Evolutionary conservation across 2,888 invertebrate genomes (phyloP), one percentile per base, ranked within the genome.

Genomic region (Nomada fabriciana): DNA sequence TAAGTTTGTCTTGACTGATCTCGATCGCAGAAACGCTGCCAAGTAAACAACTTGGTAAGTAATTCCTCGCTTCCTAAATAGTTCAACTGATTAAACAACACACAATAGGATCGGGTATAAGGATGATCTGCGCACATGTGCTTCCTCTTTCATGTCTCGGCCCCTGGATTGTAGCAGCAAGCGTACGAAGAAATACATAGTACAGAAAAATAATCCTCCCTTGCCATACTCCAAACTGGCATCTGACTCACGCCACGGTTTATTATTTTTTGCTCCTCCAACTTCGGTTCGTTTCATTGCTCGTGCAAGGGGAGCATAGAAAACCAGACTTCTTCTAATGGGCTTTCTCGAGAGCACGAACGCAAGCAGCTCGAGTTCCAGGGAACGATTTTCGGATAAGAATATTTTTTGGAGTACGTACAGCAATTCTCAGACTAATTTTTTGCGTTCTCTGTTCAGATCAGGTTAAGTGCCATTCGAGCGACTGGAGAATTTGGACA

Each of bases 171-270:
- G 50, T 63, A n/a, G 50, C 63, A 25, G 68, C 60, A 50, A 65
- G 71, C 18, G 68, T 70, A 67, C 43, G 55, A 53, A 75, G 72
- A 76, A 80, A 80, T 76, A 67, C 50, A 65, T n/a, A 60, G 64
- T 53, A 57, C 65, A 65, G 74, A 75, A 79, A 80, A 83, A 80
- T 64, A 85, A 18, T 52, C 65, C 63, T 64, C 23, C 60, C 50
- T 55, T n/a, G 47, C 23, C 20, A 50, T 42, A 20, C 50, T 52
- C 50, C 53, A 25, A 57, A 59, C 36, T 23, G 50, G 25, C 50
- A 29, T 71, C 73, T 82, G 85, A 84, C 70, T 84, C 85, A 82
- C 36, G 57, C 42, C 25, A 50, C 50, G n/a, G n/a, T 13, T 76
- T 70, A 47, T 43, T 63, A 23, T 68, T 83, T 61, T 13, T 20